Base-by-base conservation (phyloP, 2,888 invertebrate species). In the Lamellibrachia columna region DNA sequence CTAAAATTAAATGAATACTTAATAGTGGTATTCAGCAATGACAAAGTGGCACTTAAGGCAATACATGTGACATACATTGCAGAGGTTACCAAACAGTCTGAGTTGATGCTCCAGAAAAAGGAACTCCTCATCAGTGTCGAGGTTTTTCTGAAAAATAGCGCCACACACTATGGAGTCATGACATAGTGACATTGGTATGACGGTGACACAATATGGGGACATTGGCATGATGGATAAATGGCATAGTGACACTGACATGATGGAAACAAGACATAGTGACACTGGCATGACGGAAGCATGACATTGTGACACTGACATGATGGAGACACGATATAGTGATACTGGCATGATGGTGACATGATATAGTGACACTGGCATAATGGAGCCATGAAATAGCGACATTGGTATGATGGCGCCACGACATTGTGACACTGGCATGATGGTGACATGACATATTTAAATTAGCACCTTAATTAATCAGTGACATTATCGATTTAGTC, bases 31-130 rank as follows among this genome's bases (percentile, higher is more conserved):
- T 22, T 60, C 60, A 60, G 60, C 22, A 22, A 22, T 75, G 75
- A 3, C 22, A 75, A 6, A 15, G 75, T 75, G 75, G 11, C 75
- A 2, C 3, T 53, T 11, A 28, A 53, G 28, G 22, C 91, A 52
- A 4, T 22, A 7, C 28, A 53, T 91, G 40, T 53, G 40, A 94
- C 96, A 95, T 94, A 96, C 96, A 93, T 95, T 95, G 93, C 96
- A 96, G 3, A 96, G 94, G 9, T 96, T 96, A 91, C 95, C 95
- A 94, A 96, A 96, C 53, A 96, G 94, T 93, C 96, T 96, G 22
- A 96, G 95, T 93, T 96, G 96, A 92, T 96, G 96, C 52, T 96
- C 95, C 8, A 96, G 94, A 93, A 96, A 96, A 90, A 95, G 95
- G 92, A 96, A 96, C 90, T 95, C 94, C 92, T 96, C 96, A 90